A percentile compares a stretch with the other conserved stretches of the same genome.
phyloP scores from a whole-genome alignment of 2,888 invertebrate genomes.

The Odontocolon sp. region DNA sequence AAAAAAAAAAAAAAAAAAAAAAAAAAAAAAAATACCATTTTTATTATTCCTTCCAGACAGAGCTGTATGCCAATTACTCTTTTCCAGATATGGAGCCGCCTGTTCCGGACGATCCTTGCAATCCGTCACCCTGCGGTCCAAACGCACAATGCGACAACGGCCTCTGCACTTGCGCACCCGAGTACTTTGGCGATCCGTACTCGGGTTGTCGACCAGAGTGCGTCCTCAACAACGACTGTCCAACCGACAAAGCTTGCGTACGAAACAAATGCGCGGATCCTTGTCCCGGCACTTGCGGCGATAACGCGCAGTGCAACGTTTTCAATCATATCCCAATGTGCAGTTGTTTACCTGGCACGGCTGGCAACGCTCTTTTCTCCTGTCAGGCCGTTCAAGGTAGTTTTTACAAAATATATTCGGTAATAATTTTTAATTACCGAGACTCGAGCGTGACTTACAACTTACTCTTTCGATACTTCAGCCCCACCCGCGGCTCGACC shows the following conservation, averaged over 20 bases:
- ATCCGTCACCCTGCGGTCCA: conserved; percentile 81
- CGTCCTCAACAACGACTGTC: conserved; percentile 81
- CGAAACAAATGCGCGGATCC: conserved; percentile 81
- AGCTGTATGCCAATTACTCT: background rate
- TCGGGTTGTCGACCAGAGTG: conserved; percentile 81
- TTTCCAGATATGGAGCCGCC: conserved; percentile 35
- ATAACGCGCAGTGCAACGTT: conserved; percentile 88
- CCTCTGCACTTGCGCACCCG: conserved; percentile 79
- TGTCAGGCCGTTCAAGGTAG: conserved; percentile 78
- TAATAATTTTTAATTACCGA: background rate
- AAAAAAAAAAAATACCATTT: background rate
- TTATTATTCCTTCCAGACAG: background rate
- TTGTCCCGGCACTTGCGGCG: conserved; percentile 80
- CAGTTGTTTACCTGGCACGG: conserved; percentile 83
- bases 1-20: too few relatives aligned
- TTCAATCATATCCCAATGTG: conserved; percentile 91
- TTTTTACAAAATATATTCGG: background rate
- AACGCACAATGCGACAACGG: conserved; percentile 82
- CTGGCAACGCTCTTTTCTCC: conserved; percentile 81
- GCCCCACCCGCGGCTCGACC: conserved; percentile 78
- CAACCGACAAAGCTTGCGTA: conserved; percentile 80
- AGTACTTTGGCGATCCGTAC: conserved; percentile 82
- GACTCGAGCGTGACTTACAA: background rate
- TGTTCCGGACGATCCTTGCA: conserved; percentile 72
- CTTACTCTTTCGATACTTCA: conserved; percentile 42